Conservation (phyloP, 2,888 invertebrate species). For the Hololepta plana region DNA sequence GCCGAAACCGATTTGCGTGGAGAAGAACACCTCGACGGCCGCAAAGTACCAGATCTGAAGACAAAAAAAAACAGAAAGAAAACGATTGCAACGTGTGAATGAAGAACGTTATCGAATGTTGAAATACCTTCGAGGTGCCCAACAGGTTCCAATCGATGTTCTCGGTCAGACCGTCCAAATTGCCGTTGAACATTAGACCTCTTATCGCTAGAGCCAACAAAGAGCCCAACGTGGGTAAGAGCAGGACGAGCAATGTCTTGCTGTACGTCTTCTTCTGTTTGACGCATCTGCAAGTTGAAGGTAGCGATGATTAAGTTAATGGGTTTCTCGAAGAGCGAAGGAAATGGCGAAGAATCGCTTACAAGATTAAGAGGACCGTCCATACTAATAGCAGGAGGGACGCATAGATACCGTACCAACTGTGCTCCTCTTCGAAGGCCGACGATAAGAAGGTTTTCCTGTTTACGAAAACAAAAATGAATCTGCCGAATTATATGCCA, state of each 20-base stretch:
- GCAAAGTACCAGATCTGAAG: slow-evolving; percentile 43
- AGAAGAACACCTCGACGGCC: slow-evolving; percentile 42
- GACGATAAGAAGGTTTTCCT: slow-evolving; percentile 34
- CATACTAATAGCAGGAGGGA: slow-evolving; percentile 43
- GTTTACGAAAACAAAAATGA: slow-evolving; percentile 1
- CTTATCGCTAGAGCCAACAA: slow-evolving; percentile 19
- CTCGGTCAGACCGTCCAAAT: slow-evolving; percentile 15
- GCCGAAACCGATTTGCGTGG: slow-evolving; percentile 44
- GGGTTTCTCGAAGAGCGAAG: neutral
- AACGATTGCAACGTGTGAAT: neutral
- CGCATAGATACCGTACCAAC: slow-evolving; percentile 44
- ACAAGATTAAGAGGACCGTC: slow-evolving; percentile 44
- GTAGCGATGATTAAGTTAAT: too few relatives aligned
- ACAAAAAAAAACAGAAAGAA: slow-evolving; percentile 7
- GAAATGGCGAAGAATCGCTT: slow-evolving; percentile 20
- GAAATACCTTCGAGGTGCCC: slow-evolving; percentile 19
- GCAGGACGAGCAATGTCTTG: slow-evolving; percentile 19
- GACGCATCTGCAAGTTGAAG: slow-evolving; percentile 20
- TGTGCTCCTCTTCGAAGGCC: slow-evolving; percentile 38
- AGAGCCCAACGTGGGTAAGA: slow-evolving; percentile 20
- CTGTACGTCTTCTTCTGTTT: slow-evolving; percentile 23
- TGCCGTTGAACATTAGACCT: slow-evolving; percentile 10
- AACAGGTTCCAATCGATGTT: slow-evolving; percentile 21
- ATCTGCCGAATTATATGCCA: slow-evolving; percentile 3
- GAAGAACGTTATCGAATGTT: too few relatives aligned